Evolutionary conservation across 37 sponge, comb jelly and placozoan species (phyloP).

Genomic region (Hormiphora californensis): DNA sequence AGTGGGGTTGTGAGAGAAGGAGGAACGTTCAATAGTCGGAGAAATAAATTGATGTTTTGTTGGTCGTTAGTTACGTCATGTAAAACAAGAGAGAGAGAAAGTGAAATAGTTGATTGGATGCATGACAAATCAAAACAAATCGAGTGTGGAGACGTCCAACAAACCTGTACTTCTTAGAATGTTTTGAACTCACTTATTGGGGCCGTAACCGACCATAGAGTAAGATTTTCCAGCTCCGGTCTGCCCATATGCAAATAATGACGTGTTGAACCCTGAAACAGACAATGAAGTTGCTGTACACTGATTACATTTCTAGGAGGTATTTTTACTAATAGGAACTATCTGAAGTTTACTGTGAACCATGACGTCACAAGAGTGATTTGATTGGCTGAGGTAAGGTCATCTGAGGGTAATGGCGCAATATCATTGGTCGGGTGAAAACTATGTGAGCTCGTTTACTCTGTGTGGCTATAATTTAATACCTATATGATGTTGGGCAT

Average conservation of each 20-base stretch:
- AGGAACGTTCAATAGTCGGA: not conserved
- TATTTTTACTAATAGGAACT: not conserved
- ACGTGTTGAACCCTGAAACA: slow-evolving; percentile 57
- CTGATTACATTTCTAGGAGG: no score
- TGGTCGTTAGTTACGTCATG: no score
- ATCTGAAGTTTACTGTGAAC: not conserved
- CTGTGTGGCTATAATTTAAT: no score
- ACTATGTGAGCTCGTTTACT: no score
- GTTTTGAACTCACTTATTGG: slow-evolving; percentile 49
- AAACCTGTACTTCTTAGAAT: not conserved
- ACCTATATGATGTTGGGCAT: not conserved
- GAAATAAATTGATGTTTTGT: not conserved
- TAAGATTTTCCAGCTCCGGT: slow-evolving; percentile 60
- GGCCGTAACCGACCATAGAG: slow-evolving; percentile 60
- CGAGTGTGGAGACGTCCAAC: no score
- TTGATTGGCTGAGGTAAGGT: no score
- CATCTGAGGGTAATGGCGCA: no score
- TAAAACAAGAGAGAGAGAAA: no score
- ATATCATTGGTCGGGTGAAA: no score
- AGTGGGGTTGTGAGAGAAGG: not conserved
- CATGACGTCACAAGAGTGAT: not conserved
- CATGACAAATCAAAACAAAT: no score
- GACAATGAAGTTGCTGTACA: not conserved
- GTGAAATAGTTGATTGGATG: no score
- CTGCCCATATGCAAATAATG: slow-evolving; percentile 60